phyloP scores from a whole-genome alignment of 1,140 invertebrate species.

The Aphis craccivora region DNA sequence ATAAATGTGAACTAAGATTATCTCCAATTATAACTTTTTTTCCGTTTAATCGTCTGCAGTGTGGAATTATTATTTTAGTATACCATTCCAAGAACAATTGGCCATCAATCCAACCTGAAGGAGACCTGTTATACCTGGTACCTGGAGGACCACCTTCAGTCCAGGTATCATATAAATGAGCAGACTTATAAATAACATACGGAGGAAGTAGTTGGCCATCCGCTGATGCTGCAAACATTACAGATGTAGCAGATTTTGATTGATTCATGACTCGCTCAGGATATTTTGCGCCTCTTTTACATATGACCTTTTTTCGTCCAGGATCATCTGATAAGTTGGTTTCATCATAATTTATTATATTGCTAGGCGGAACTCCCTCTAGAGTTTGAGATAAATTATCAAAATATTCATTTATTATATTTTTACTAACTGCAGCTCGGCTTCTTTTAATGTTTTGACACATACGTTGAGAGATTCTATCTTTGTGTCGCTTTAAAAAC shows the following conservation, averaged over 20 bases:
- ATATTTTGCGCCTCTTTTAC: slow-evolving; percentile 59
- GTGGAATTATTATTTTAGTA: no score
- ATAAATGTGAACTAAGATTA: no score
- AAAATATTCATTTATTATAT: no score
- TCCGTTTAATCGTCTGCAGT: no score
- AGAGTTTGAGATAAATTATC: no score
- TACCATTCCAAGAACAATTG: no score
- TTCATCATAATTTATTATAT: slow-evolving; percentile 64
- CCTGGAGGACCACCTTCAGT: slow-evolving; percentile 6
- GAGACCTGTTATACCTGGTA: background rate
- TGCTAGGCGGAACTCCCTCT: no score
- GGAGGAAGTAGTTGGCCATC: slow-evolving; percentile 61
- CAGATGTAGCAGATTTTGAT: slow-evolving; percentile 55
- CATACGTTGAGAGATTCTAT: background rate
- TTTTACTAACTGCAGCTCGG: no score
- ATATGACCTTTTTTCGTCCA: slow-evolving; percentile 61
- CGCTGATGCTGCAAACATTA: slow-evolving; percentile 61
- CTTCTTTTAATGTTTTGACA: no score
- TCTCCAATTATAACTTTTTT: no score
- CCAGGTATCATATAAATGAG: background rate
- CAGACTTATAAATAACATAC: slow-evolving; percentile 64
- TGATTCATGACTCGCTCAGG: slow-evolving; percentile 59
- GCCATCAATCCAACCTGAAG: no score
- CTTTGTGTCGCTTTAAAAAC: slow-evolving; percentile 3
- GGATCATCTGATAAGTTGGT: slow-evolving; percentile 65